Evolutionary conservation across 2,888 invertebrate genomes (phyloP).

Genomic region (Cylindroiulus punctatus): DNA sequence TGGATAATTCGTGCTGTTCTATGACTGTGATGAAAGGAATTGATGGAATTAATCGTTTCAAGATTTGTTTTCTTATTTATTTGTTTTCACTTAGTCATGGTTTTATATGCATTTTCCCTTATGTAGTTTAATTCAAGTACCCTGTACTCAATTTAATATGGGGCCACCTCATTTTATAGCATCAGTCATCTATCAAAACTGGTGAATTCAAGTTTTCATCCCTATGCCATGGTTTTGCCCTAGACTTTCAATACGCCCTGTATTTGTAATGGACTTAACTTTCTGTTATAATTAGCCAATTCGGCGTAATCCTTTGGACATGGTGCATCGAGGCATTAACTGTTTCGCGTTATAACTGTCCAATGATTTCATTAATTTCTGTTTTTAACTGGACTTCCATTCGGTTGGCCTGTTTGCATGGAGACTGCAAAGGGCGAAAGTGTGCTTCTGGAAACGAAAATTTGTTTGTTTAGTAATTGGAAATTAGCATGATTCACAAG

Average conservation of each 20-base stretch:
- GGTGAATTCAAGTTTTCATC: background rate
- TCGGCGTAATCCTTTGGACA: background rate
- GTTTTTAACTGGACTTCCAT: background rate
- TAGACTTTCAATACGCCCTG: background rate
- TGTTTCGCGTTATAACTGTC: background rate
- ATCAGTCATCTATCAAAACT: too few species aligned
- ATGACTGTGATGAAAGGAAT: too few species aligned
- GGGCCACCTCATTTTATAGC: too few species aligned
- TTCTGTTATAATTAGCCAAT: background rate
- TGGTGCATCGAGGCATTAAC: background rate
- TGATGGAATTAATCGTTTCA: too few species aligned
- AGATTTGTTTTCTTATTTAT: too few species aligned
- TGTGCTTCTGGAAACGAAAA: slow-evolving; percentile 31
- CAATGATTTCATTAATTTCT: background rate
- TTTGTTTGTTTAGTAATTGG: background rate
- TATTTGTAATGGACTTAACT: background rate
- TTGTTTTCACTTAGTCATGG: too few species aligned
- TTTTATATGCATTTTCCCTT: too few species aligned
- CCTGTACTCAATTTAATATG: too few species aligned
- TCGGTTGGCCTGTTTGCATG: background rate
- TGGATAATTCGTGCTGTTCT: too few species aligned
- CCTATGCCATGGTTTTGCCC: background rate
- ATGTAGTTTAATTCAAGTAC: too few species aligned
- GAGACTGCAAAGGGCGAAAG: background rate
- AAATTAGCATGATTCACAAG: slow-evolving; percentile 21